A percentile compares a stretch with the other conserved stretches of the same genome.
phyloP scores from a whole-genome alignment of 2,113 vertebrate genomes.

The Etia nguti region DNA sequence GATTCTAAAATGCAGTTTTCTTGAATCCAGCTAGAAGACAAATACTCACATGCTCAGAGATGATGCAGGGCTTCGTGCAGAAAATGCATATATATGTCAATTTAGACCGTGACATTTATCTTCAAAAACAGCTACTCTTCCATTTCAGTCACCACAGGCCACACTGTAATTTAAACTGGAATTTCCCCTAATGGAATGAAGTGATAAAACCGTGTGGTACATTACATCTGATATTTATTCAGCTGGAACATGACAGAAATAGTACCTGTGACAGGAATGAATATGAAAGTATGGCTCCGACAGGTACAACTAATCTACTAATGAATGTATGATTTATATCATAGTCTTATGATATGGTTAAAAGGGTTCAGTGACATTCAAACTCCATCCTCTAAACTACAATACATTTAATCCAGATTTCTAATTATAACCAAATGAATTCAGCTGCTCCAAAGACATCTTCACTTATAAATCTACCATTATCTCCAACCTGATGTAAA shows the following conservation, averaged over 20 bases:
- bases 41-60: background rate
- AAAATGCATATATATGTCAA: background rate
- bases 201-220: background rate
- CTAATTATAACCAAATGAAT: background rate
- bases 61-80: background rate
- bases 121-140: background rate
- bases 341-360: background rate
- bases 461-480: background rate
- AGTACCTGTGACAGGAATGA: background rate
- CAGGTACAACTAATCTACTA: background rate
- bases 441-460: background rate
- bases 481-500: background rate
- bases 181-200: background rate
- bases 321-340: background rate
- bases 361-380: background rate
- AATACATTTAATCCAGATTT: background rate
- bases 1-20: background rate
- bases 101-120: background rate
- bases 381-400: background rate
- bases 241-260: background rate
- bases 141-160: background rate
- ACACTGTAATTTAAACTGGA: background rate
- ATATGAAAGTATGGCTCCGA: background rate
- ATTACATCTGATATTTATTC: background rate
- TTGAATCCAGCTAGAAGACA: background rate